Percentiles rank a stretch among this genome's conserved stretches.
Evolutionary conservation across 2,888 invertebrate species (phyloP).

Genomic region (Xanthostigma xanthostigma): DNA sequence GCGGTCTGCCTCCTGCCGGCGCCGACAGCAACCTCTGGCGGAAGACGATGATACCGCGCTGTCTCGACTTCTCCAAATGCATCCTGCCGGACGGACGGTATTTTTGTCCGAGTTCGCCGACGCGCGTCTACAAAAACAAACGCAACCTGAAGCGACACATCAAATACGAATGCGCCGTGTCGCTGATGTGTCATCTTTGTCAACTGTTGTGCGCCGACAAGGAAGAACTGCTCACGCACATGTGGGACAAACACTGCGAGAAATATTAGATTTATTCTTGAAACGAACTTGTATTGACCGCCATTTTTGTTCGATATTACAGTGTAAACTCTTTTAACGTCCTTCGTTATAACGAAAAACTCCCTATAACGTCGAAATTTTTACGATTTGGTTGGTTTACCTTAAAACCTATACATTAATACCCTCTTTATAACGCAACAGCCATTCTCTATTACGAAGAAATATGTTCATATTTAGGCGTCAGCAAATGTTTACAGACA

Average conservation of each 20-base stretch:
- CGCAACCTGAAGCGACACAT: conserved; percentile 5
- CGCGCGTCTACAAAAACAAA: conserved; percentile 5
- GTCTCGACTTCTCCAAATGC: conserved; percentile 5
- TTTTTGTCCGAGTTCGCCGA: conserved; percentile 5
- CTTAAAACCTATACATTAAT: too few relatives aligned
- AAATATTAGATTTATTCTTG: not conserved
- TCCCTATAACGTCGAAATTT: too few relatives aligned
- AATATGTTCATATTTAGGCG: too few relatives aligned
- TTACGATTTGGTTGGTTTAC: too few relatives aligned
- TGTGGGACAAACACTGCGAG: conserved; percentile 5
- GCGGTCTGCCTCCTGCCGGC: too few relatives aligned
- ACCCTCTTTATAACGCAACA: too few relatives aligned
- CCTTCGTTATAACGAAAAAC: too few relatives aligned
- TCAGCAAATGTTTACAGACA: too few relatives aligned
- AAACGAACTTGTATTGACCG: too few relatives aligned
- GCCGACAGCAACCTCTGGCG: not conserved
- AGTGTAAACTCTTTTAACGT: too few relatives aligned
- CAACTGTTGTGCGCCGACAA: conserved; percentile 5
- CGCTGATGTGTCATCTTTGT: conserved; percentile 6
- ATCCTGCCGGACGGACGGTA: conserved; percentile 4
- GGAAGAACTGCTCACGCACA: conserved; percentile 3
- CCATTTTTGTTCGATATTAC: too few relatives aligned
- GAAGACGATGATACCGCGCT: conserved; percentile 3
- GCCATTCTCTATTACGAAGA: too few relatives aligned
- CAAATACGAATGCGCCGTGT: conserved; percentile 5